phyloP scores from a whole-genome alignment of 2,797 vertebrate genomes.

The Macrochelys suwanniensis region DNA sequence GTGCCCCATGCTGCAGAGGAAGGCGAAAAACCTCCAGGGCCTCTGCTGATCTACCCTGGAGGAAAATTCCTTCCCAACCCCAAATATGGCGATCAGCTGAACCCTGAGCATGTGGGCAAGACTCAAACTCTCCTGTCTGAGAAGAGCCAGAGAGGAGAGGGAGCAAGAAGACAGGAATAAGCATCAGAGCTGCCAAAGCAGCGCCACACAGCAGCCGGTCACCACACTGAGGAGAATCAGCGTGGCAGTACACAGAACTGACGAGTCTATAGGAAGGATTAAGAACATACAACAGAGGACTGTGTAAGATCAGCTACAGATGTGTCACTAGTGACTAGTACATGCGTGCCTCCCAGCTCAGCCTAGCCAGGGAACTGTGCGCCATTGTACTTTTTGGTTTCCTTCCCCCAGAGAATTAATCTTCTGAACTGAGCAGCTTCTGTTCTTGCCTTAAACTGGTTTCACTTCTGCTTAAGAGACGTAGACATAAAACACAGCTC shows the following conservation, averaged over 20 bases:
- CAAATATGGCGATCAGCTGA: no score
- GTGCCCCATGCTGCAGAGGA: no score
- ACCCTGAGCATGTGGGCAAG: no score
- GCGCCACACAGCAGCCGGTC: no score
- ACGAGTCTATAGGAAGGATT: background rate
- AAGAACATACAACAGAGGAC: background rate
- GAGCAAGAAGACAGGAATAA: background rate
- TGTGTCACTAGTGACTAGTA: background rate
- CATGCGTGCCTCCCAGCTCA: background rate
- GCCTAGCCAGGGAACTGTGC: background rate
- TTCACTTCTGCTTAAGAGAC: slow-evolving; percentile 1
- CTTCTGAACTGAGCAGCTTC: background rate
- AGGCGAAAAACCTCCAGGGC: no score
- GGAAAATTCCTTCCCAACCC: no score
- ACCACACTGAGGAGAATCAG: background rate
- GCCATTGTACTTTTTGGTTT: background rate
- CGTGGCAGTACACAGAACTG: background rate
- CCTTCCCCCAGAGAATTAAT: background rate
- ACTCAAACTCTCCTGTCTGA: background rate
- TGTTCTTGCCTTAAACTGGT: background rate
- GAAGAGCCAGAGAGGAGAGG: background rate
- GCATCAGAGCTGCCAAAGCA: background rate
- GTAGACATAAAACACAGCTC: background rate
- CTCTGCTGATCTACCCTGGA: no score
- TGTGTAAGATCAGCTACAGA: background rate